Evolutionary conservation across 2,113 vertebrate species (phyloP), one percentile per base, ranked within the genome.

Genomic region (Circaetus cinerascens): DNA sequence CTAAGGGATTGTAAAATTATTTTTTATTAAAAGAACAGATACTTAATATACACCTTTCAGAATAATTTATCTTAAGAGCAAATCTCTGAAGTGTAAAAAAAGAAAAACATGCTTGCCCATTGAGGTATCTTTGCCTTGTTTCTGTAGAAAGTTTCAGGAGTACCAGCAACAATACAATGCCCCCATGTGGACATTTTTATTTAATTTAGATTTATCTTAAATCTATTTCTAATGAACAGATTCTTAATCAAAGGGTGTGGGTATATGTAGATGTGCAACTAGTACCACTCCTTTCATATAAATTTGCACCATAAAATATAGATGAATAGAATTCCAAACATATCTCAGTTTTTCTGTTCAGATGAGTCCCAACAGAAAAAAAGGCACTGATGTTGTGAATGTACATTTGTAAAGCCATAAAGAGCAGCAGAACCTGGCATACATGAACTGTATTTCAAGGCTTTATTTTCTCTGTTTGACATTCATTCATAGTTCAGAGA

Each of bases 151-250:
- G 63, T 86, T 94, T 92, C 79, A 67, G 30, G 86, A 92, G 73
- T 67, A 96, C 64, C 51, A 95, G 90, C 69, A 92, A 93, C 92
- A 92, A 81, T 48, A 93, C 66, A 97, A 97, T 91, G 92, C 95
- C 95, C 96, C 88, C 96, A 86, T 81, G 95, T 96, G 95, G 94
- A 86, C 94, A 95, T 43, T 89, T 40, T 36, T n/a, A 66, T 84
- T 95, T 66, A 5, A 83, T 45, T 86, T 77, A 66, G 38, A 57
- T 88, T 92, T 60, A 51, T 73, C 48, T 86, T 51, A 62, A 38
- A 86, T 48, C 22, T 51, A 45, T 55, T 90, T 71, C 64, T 63
- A 78, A 86, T 62, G 32, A 92, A 84, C 19, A 91, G 45, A 56
- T 67, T 71, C 34, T 74, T 68, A 90, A 80, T 63, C 21, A 38